These are phyloP conservation scores for Ochropleura leucogaster DNA, from an alignment of 2,888 invertebrate genomes.

Conservation along the genomic window DNA sequence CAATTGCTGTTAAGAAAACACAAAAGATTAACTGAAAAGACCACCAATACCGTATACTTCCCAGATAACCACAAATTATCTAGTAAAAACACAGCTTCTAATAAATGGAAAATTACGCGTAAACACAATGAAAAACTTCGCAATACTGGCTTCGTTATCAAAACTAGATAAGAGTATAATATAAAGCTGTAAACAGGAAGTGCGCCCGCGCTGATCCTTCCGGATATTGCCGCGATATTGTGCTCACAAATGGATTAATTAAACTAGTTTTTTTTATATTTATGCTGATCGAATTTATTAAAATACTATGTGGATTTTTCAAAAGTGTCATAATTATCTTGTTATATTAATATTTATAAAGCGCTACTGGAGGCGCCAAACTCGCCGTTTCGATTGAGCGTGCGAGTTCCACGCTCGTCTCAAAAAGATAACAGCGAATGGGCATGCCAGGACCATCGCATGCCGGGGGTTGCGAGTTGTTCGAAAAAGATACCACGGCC, in stretches of 20 bases:
- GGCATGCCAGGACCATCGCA: too few relatives aligned
- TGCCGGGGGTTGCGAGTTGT: too few relatives aligned
- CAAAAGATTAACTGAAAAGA: neutral
- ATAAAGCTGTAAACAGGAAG: slow-evolving; percentile 62
- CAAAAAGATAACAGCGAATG: too few relatives aligned
- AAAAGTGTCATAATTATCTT: neutral
- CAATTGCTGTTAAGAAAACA: neutral
- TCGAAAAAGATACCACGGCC: too few relatives aligned
- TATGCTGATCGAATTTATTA: neutral
- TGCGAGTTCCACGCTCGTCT: too few relatives aligned
- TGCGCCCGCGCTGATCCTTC: slow-evolving; percentile 47
- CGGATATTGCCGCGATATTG: slow-evolving; percentile 53
- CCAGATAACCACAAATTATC: neutral
- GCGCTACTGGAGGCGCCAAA: neutral
- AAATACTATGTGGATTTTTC: neutral
- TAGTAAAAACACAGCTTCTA: neutral
- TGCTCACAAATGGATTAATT: slow-evolving; percentile 6
- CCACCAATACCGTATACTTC: neutral
- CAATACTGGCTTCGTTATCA: slow-evolving; percentile 41
- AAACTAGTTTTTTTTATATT: slow-evolving; percentile 17
- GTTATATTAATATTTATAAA: neutral
- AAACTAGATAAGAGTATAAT: slow-evolving; percentile 43
- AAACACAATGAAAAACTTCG: slow-evolving; percentile 32
- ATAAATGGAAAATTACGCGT: slow-evolving; percentile 41
- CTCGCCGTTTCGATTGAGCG: neutral